These are phyloP conservation scores for Telmatochromis sp. DNA, from an alignment of 2,113 vertebrate genomes.

Conservation along the genomic window DNA sequence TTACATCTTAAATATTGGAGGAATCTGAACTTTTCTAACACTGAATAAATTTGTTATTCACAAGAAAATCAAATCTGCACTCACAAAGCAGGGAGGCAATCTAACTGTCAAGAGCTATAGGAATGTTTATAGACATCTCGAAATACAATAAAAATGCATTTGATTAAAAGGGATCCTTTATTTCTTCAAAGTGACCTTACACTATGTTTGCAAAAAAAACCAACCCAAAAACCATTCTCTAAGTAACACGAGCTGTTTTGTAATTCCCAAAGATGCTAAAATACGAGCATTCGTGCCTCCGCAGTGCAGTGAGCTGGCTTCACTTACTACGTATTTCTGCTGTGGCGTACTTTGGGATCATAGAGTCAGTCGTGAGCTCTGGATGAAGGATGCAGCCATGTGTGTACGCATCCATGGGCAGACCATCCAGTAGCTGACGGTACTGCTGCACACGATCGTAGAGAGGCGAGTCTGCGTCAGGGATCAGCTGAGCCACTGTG, in stretches of 20 bases:
- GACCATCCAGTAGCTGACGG: conserved; percentile 86
- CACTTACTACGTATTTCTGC: conserved; percentile 99
- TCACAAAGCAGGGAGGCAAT: neutral
- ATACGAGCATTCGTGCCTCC: neutral
- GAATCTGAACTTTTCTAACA: neutral
- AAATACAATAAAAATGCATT: neutral
- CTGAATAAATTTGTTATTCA: neutral
- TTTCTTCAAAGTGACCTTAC: neutral
- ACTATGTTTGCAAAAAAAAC: neutral
- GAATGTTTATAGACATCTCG: neutral
- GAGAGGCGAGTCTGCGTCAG: conserved; percentile 78
- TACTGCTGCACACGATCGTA: conserved; percentile 88
- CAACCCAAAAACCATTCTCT: neutral
- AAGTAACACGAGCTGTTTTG: neutral
- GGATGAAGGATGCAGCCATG: conserved; percentile 99
- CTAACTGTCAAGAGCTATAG: neutral
- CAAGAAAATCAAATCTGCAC: neutral
- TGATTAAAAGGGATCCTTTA: neutral
- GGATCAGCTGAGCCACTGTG: conserved; percentile 83
- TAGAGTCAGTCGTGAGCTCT: conserved; percentile 96
- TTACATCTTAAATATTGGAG: neutral
- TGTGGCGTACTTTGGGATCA: conserved; percentile 99
- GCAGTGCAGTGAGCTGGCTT: conserved; percentile 19
- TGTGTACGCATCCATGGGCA: conserved; percentile 98
- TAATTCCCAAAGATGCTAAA: neutral